These are phyloP conservation scores for Eolophus roseicapilla DNA, from an alignment of 2,113 vertebrate species.

Conservation along the genomic window DNA sequence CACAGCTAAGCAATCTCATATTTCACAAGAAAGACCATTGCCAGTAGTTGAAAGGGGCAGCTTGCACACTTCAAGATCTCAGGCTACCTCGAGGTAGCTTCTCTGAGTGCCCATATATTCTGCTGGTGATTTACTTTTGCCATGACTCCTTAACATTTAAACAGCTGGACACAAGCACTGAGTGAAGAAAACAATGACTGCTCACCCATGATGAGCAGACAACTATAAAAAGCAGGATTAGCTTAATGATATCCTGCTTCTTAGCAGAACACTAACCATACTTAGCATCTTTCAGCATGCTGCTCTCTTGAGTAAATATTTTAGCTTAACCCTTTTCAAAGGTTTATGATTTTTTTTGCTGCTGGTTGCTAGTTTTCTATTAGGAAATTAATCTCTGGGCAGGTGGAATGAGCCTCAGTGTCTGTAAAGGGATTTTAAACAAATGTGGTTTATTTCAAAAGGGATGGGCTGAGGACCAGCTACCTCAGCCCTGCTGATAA, in stretches of 20 bases:
- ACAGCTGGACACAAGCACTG: neutral
- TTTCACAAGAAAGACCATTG: neutral
- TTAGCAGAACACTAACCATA: neutral
- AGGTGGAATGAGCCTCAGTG: neutral
- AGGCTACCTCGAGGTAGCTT: neutral
- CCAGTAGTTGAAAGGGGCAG: neutral
- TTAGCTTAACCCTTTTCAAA: neutral
- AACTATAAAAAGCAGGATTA: neutral
- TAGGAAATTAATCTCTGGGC: neutral
- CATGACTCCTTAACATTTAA: neutral
- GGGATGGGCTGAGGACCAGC: neutral
- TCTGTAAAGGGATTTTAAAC: neutral
- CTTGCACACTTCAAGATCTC: neutral
- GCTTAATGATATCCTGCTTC: neutral
- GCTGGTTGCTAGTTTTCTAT: neutral
- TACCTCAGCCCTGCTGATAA: neutral
- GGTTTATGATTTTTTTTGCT: neutral
- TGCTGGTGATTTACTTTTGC: neutral
- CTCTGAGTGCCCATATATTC: neutral
- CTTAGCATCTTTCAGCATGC: neutral
- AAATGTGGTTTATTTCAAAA: neutral
- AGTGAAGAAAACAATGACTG: neutral
- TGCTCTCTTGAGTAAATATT: neutral
- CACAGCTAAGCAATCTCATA: neutral
- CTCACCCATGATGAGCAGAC: neutral